Evolutionary conservation across 1,140 invertebrate species (phyloP), one percentile per base, ranked within the genome.

Genomic region (Drosophila repletoides): DNA sequence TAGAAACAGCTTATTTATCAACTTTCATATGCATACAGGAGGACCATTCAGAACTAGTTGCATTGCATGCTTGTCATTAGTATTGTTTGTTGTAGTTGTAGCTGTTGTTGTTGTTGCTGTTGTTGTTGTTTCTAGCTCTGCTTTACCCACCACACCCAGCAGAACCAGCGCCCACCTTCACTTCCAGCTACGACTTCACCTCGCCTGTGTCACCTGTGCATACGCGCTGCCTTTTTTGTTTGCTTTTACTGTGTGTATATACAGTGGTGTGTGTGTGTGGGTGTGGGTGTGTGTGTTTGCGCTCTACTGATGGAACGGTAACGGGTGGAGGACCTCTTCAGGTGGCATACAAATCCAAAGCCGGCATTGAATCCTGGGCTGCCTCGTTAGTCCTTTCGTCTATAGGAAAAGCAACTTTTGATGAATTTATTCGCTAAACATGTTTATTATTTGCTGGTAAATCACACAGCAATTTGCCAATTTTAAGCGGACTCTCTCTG

Each of bases 381-480:
- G 61, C 41, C 79, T 84, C 80, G 74, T 84, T 83, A 77, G 79
- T 77, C 56, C 60, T 53, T 63, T 63, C 70, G 74, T 80, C 61
- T 69, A 45, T 63, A 58, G 75, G 55, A 68, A 59, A 33, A 73
- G 66, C 67, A 75, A 84, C 66, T 84, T 80, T 84, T 84, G 79
- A 86, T 86, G 75, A 86, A 84, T 86, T 84, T 75, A 77, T 88
- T 68, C 67, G 74, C 83, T 83, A 83, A 87, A 77, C 76, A 87
- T 83, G 77, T 83, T 88, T 88, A 87, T 88, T 88, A 87, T 88
- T 88, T 87, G 76, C 73, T 73, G 67, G 66, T 86, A 77, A 87
- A 83, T 87, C 76, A 87, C 76, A 74, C 70, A 83, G 65, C 81
- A 87, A 87, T 87, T 87, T 88, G 83, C 72, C 76, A 87, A 80